A percentile compares a stretch with the other conserved stretches of the same genome.
phyloP scores from a whole-genome alignment of 64 coral and sea anemone genomes.

The Acropora tenuis region DNA sequence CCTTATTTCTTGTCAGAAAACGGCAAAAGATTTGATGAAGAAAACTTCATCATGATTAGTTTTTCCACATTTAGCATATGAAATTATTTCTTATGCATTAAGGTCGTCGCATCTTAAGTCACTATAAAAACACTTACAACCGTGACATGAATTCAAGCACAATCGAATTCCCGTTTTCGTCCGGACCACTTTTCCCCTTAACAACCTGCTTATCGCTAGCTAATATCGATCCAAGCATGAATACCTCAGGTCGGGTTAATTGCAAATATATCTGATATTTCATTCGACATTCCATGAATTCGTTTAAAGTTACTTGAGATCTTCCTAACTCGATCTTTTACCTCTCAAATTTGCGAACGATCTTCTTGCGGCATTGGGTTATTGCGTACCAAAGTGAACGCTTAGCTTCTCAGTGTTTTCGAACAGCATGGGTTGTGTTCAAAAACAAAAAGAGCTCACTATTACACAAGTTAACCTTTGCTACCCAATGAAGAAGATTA shows the following conservation, averaged over 20 bases:
- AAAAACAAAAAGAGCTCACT: background rate
- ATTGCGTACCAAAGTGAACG: no score
- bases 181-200: background rate
- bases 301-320: background rate
- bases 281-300: background rate
- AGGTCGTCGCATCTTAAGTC: no score
- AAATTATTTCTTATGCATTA: no score
- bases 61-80: no score
- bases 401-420: background rate
- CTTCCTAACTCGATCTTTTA: background rate
- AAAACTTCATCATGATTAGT: no score
- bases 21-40: no score
- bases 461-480: conserved; percentile 24
- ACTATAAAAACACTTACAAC: no score
- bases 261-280: background rate
- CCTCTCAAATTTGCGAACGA: background rate
- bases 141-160: no score
- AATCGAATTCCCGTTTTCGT: no score
- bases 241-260: background rate
- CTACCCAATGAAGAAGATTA: background rate
- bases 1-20: no score
- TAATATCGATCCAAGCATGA: background rate
- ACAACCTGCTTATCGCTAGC: background rate
- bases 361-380: background rate
- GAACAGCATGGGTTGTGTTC: background rate